phyloP scores from a whole-genome alignment of 2,888 invertebrate species.

The Tipula lateralis region DNA sequence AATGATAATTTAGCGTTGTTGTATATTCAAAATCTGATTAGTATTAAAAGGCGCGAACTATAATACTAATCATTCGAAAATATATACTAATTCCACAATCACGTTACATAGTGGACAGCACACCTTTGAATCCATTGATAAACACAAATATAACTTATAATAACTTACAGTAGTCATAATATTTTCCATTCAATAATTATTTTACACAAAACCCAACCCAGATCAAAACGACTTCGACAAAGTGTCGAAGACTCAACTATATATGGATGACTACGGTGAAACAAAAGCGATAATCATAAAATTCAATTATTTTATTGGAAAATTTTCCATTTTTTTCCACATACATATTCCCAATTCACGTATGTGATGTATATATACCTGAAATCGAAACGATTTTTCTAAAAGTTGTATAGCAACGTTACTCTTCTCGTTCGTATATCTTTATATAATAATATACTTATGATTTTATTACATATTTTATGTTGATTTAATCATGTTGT shows the following conservation, averaged over 20 bases:
- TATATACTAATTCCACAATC: neutral
- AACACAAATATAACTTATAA: neutral
- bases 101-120: neutral
- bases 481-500: neutral
- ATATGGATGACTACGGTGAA: neutral
- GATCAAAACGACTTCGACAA: neutral
- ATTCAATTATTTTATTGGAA: neutral
- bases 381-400: neutral
- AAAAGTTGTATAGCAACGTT: neutral
- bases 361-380: neutral
- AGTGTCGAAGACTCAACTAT: neutral
- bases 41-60: neutral
- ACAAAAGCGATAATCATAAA: conserved; percentile 19
- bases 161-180: neutral
- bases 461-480: neutral
- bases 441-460: neutral
- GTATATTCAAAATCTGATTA: neutral
- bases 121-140: neutral
- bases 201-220: neutral
- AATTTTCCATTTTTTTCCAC: neutral
- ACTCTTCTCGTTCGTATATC: neutral
- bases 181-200: neutral
- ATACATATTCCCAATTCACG: neutral
- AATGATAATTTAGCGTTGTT: too few species aligned
- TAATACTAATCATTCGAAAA: neutral